phyloP scores from a whole-genome alignment of 2,888 invertebrate genomes.

The Phasia obesa region DNA sequence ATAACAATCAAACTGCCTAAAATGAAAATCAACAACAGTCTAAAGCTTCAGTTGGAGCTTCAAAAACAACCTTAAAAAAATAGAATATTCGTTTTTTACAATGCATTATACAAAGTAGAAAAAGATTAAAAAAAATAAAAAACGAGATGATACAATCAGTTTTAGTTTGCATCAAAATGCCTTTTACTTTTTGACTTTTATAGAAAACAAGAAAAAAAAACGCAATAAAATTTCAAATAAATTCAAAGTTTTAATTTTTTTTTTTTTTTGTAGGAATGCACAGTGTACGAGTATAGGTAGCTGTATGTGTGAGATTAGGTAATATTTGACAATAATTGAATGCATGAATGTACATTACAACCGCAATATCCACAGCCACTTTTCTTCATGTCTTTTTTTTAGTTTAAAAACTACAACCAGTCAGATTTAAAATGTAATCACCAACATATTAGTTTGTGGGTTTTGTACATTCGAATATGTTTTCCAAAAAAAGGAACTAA shows the following conservation, averaged over 20 bases:
- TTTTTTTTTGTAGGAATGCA: not conserved
- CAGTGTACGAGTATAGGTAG: not conserved
- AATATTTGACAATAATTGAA: constrained; percentile 46
- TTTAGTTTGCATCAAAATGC: constrained; percentile 43
- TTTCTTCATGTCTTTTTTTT: too few relatives aligned
- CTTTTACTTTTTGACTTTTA: constrained; percentile 58
- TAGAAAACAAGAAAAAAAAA: not conserved
- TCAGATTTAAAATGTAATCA: constrained; percentile 39
- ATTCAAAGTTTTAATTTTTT: constrained; percentile 8
- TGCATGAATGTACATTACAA: constrained; percentile 15
- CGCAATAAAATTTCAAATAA: not conserved
- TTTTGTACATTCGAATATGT: not conserved
- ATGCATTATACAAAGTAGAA: constrained; percentile 40
- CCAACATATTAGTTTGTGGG: constrained; percentile 18
- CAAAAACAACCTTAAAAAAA: constrained; percentile 21
- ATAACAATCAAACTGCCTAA: constrained; percentile 6
- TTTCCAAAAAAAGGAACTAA: not conserved
- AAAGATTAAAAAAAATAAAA: constrained; percentile 7
- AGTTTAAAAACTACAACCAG: constrained; percentile 22
- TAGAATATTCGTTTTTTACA: not conserved
- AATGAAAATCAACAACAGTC: constrained; percentile 5
- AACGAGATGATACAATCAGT: constrained; percentile 60
- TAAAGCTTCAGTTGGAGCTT: not conserved
- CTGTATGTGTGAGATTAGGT: constrained; percentile 28
- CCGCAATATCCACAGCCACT: not conserved